phyloP scores from a whole-genome alignment of 2,888 invertebrate species.

The Priapulus caudatus region DNA sequence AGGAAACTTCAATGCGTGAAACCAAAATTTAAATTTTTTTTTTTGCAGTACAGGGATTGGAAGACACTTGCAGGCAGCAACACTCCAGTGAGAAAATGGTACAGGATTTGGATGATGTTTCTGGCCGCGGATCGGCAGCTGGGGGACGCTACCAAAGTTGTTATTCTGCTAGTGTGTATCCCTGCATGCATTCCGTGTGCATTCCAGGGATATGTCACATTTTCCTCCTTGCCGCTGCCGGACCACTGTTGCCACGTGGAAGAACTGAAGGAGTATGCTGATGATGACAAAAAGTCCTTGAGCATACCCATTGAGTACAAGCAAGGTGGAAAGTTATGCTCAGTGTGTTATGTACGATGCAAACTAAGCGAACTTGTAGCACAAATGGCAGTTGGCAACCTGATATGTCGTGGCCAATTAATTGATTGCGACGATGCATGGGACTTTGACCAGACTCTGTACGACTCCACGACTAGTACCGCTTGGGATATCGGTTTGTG shows the following conservation, averaged over 20 bases:
- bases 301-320: constrained; percentile 36
- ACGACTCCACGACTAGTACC: constrained; percentile 12
- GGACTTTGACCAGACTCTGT: constrained; percentile 11
- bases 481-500: constrained; percentile 71
- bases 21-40: too few relatives aligned
- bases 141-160: constrained; percentile 62
- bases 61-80: too few relatives aligned
- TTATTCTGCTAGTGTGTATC: constrained; percentile 59
- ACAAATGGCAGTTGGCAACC: constrained; percentile 37
- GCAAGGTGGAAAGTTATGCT: constrained; percentile 46
- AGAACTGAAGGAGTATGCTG: constrained; percentile 44
- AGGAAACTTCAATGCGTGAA: too few relatives aligned
- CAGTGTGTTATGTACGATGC: constrained; percentile 61
- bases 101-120: constrained; percentile 49
- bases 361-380: constrained; percentile 48
- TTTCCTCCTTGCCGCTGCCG: too few relatives aligned
- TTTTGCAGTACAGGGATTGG: too few relatives aligned
- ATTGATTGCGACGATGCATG: constrained; percentile 12
- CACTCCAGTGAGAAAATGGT: too few relatives aligned
- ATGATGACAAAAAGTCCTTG: constrained; percentile 19
- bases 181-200: constrained; percentile 68
- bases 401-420: constrained; percentile 34
- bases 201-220: constrained; percentile 68
- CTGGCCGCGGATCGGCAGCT: constrained; percentile 58
- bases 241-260: constrained; percentile 61